Evolutionary conservation across 2,797 vertebrate species (phyloP), one percentile per base, ranked within the genome.

Genomic region (Sebastes wilsoni): DNA sequence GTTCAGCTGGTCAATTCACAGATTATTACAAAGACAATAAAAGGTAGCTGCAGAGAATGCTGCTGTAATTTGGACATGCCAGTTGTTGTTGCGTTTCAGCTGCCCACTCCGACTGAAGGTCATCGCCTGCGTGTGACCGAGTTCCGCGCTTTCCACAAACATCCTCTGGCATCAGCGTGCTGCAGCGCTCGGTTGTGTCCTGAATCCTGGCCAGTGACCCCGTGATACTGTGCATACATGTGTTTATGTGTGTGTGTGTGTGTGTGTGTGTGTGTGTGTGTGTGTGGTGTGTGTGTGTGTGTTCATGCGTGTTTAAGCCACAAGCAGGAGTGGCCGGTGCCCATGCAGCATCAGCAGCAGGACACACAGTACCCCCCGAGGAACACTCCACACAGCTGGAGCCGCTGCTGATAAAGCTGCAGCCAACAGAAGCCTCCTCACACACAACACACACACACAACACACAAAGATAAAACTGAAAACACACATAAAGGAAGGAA

Each of bases 331-430:
- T 55, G 71, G 81, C 61, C 27, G 10, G 62, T 69, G 61, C 59
- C 68, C 27, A 28, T 73, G 69, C 66, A 72, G 73, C 76, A 75
- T 82, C 84, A 55, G 80, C 67, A 70, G 74, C 64, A 75, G 81
- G 65, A 80, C 81, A 61, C 68, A 46, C 69, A 87, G 77, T 66
- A 69, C 58, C 58, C 58, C 81, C 80, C 8, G 64, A 92, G 90
- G 87, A 90, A 79, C 70, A 49, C 66, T 88, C 54, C 75, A 73
- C 60, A 65, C 84, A 89, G 91, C 92, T 85, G 92, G 87, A 89
- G 81, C 74, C 72, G 61, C 67, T 72, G 49, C 91, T 90, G 91
- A 94, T 92, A 92, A 92, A 93, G 86, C 89, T 66, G 81, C 20
- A 79, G 91, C 85, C 91, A 93, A 86, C 77, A 72, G 72, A 66